phyloP scores from a whole-genome alignment of 2,797 vertebrate species.

The Cichlasoma orientale region DNA sequence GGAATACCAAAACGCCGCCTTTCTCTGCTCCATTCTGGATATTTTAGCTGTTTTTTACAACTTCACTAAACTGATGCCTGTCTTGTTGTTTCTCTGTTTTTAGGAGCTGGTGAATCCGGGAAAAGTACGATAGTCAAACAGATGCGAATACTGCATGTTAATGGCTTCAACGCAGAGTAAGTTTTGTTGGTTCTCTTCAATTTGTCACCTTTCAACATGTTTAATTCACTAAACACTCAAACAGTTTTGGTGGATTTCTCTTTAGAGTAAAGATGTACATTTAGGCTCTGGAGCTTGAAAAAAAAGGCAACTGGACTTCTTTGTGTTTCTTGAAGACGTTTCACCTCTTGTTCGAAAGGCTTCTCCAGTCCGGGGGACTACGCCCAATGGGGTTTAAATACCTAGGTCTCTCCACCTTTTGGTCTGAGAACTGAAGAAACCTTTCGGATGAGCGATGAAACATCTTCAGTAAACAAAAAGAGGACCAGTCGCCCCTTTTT shows the following conservation, averaged over 20 bases:
- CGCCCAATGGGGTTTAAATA: too few species aligned
- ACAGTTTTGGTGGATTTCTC: not conserved
- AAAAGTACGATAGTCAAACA: constrained; percentile 99
- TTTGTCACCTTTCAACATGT: not conserved
- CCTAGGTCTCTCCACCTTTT: too few species aligned
- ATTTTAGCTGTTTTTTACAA: not conserved
- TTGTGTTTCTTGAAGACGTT: too few species aligned
- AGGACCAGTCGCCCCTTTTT: too few species aligned
- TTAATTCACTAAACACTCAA: not conserved
- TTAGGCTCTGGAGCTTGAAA: not conserved
- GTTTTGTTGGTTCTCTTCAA: constrained; percentile 65
- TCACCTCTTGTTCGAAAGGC: too few species aligned
- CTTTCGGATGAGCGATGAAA: too few species aligned
- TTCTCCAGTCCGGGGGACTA: too few species aligned
- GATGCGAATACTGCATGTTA: constrained; percentile 98
- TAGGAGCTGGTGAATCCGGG: constrained; percentile 98
- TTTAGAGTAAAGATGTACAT: not conserved
- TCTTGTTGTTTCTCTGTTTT: constrained; percentile 65
- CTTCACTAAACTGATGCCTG: not conserved
- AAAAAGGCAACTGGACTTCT: too few species aligned
- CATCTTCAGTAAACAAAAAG: too few species aligned
- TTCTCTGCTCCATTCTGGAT: not conserved
- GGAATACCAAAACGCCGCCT: not conserved
- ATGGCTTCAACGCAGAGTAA: constrained; percentile 99
- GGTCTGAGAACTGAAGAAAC: too few species aligned